Conservation (phyloP, 2,888 invertebrate genomes). For the Petrolisthes manimaculis region DNA sequence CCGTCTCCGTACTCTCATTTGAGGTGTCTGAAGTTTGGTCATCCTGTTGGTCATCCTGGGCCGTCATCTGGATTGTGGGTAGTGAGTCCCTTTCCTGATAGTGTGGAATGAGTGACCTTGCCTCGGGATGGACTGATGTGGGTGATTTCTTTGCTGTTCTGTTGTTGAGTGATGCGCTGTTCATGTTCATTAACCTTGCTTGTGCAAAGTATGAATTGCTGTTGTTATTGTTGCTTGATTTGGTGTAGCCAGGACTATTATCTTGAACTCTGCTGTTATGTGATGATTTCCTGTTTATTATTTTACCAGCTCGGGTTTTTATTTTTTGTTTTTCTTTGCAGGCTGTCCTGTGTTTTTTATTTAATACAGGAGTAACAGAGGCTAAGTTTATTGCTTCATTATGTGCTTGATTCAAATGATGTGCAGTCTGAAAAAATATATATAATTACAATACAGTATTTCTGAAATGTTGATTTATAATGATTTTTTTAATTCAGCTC, state of each 20-base stretch:
- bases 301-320: background rate
- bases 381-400: background rate
- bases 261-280: no score
- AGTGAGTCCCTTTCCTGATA: background rate
- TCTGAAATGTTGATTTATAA: no score
- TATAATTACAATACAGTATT: background rate
- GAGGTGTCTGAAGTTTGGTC: constrained; percentile 31
- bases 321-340: background rate
- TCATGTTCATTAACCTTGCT: background rate
- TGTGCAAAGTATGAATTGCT: background rate
- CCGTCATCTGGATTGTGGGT: background rate
- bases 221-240: background rate
- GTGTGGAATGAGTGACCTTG: constrained; percentile 22
- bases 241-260: background rate
- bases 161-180: background rate
- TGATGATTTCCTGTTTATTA: no score
- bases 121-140: background rate
- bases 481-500: no score
- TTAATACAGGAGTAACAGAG: background rate
- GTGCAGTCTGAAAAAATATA: background rate
- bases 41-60: background rate
- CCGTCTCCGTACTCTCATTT: constrained; percentile 30
- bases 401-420: background rate
- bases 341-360: background rate
- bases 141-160: background rate